Evolutionary conservation across 1,140 invertebrate genomes (phyloP).

Genomic region (Berghia stephanieae): DNA sequence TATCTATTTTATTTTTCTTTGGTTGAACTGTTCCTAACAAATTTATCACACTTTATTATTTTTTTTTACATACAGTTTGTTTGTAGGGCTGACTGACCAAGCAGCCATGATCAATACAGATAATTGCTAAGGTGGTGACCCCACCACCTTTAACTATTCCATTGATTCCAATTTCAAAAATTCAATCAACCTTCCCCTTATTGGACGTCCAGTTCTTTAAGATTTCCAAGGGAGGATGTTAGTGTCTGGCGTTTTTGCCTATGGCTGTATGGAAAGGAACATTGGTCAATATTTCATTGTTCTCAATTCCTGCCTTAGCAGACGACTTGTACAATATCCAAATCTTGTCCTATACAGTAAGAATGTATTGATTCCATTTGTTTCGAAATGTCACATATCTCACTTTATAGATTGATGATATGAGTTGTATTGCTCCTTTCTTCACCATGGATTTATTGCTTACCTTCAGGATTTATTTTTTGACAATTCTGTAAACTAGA

Average conservation of each 20-base stretch:
- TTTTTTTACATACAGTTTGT: no score
- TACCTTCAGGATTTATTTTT: background rate
- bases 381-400: background rate
- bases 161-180: background rate
- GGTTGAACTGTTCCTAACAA: no score
- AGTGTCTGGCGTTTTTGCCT: slow-evolving; percentile 35
- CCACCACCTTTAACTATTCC: background rate
- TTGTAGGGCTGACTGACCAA: no score
- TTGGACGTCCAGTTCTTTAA: slow-evolving; percentile 42
- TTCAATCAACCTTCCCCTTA: slow-evolving; percentile 18
- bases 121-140: no score
- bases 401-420: background rate
- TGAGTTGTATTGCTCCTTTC: background rate
- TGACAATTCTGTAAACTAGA: no score
- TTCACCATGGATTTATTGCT: background rate
- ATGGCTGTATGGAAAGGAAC: slow-evolving; percentile 54
- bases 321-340: slow-evolving; percentile 36
- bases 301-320: slow-evolving; percentile 41
- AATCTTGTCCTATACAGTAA: background rate
- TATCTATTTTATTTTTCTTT: no score
- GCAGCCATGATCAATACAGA: no score
- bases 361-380: background rate
- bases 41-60: no score
- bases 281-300: slow-evolving; percentile 36
- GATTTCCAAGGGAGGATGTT: slow-evolving; percentile 42